Evolutionary conservation across 2,797 vertebrate genomes (phyloP), one percentile per base, ranked within the genome.

Genomic region (Anabacerthia variegaticeps): DNA sequence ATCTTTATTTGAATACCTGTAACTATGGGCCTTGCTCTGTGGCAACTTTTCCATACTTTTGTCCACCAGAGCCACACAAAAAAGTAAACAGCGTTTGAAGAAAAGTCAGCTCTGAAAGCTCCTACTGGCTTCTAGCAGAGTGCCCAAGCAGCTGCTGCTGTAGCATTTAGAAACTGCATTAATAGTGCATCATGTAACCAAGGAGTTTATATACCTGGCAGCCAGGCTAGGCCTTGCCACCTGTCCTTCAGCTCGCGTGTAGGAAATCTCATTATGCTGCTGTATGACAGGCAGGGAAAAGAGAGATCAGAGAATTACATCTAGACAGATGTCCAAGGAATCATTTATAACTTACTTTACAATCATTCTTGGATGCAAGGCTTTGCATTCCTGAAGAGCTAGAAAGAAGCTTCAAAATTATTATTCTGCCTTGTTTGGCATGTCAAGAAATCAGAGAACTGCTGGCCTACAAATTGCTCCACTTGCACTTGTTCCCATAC

Each of bases 71-170:
- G 34, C 51, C 63, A 66, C n/a, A 18, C 59, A 66, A 92, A 94
- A 69, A 55, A 51, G n/a, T 51, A 84, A 83, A 65, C 0, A 2
- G 65, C 59, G 36, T 84, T 84, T 89, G 66, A 74, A 82, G 69
- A 89, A 75, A 87, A 95, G 66, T 75, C 62, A 62, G 39, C 7
- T 86, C 69, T 87, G 58, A 92, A 94, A 84, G 59, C 43, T 86
- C 46, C 28, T 77, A 32, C 32, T 71, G 61, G 49, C 44, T 92
- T 88, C 65, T 67, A 65, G 54, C 54, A 71, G 27, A 55, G 73
- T 49, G 65, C 79, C 34, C 67, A 76, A 92, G 68, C 75, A 76
- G 77, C 51, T 85, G 56, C 51, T 85, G 56, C 68, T 85, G 72
- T 23, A 63, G 61, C 52, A 61, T 92, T 69, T 69, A 59, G 43